These are phyloP conservation scores for Molorchus minor DNA, from an alignment of 2,888 invertebrate species.

Conservation along the genomic window DNA sequence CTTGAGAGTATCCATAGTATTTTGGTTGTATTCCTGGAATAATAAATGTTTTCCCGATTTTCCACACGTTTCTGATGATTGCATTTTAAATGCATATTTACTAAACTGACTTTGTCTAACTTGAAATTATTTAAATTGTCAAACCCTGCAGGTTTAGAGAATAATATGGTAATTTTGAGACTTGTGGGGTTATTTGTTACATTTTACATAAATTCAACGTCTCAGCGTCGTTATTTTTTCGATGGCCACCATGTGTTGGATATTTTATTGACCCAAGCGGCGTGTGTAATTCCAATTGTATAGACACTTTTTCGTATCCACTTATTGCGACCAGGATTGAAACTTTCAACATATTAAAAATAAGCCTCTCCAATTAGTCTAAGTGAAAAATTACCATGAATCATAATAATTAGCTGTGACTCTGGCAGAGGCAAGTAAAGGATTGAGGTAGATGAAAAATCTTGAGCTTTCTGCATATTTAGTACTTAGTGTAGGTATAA, in stretches of 20 bases:
- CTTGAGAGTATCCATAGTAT: too few species aligned
- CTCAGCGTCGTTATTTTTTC: neutral
- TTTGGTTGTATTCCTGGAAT: too few species aligned
- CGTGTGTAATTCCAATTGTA: neutral
- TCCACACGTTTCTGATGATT: too few species aligned
- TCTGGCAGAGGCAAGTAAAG: neutral
- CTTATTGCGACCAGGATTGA: neutral
- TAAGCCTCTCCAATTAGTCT: neutral
- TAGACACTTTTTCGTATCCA: neutral
- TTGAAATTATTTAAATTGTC: too few species aligned
- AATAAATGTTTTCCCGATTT: too few species aligned
- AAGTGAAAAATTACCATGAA: neutral
- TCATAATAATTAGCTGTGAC: neutral
- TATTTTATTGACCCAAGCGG: neutral
- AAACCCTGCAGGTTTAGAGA: too few species aligned
- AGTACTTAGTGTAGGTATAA: too few species aligned
- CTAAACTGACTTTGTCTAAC: too few species aligned
- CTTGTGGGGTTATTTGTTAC: neutral
- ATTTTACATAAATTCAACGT: neutral
- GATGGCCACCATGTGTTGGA: neutral
- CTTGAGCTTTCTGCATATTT: too few species aligned
- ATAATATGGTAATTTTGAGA: neutral
- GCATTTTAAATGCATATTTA: too few species aligned
- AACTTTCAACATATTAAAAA: constrained; percentile 8
- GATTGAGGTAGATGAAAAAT: too few species aligned